These are phyloP conservation scores for Plectropomus leopardus DNA, from an alignment of 2,113 vertebrate genomes.

Conservation along the genomic window DNA sequence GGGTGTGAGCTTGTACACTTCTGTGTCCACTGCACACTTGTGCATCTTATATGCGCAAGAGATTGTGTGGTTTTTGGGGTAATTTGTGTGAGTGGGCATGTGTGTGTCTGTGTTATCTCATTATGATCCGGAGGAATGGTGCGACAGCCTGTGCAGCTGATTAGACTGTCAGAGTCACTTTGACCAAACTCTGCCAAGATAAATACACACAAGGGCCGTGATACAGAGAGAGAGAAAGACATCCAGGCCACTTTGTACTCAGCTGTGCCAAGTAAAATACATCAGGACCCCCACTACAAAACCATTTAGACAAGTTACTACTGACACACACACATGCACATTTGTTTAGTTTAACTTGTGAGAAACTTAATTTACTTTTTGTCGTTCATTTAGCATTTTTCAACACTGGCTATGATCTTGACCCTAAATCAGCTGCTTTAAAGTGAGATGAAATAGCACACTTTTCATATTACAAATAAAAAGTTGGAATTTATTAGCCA, in stretches of 20 bases:
- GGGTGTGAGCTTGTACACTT: not conserved
- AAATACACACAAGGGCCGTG: slow-evolving; percentile 57
- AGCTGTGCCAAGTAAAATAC: slow-evolving; percentile 63
- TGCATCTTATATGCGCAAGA: not conserved
- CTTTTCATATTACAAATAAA: not conserved
- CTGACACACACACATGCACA: slow-evolving; percentile 25
- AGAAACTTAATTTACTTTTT: slow-evolving; percentile 1
- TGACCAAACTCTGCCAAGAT: slow-evolving; percentile 58
- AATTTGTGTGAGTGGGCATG: not conserved
- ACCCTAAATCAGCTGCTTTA: not conserved
- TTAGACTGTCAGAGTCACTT: slow-evolving; percentile 59
- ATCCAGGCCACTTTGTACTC: slow-evolving; percentile 48
- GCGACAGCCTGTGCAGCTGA: slow-evolving; percentile 49
- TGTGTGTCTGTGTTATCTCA: slow-evolving; percentile 54
- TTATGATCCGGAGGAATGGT: slow-evolving; percentile 31
- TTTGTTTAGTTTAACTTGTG: slow-evolving; percentile 9
- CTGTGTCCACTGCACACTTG: not conserved
- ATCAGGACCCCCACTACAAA: slow-evolving; percentile 16
- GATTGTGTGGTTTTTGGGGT: not conserved
- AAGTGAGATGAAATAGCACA: not conserved
- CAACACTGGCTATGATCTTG: too few species aligned
- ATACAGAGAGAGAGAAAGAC: slow-evolving; percentile 20
- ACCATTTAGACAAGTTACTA: slow-evolving; percentile 34
- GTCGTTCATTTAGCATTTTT: not conserved
- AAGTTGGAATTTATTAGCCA: not conserved